Evolutionary conservation across 2,113 vertebrate species (phyloP).

Genomic region (Oxygymnocypris stewartii): DNA sequence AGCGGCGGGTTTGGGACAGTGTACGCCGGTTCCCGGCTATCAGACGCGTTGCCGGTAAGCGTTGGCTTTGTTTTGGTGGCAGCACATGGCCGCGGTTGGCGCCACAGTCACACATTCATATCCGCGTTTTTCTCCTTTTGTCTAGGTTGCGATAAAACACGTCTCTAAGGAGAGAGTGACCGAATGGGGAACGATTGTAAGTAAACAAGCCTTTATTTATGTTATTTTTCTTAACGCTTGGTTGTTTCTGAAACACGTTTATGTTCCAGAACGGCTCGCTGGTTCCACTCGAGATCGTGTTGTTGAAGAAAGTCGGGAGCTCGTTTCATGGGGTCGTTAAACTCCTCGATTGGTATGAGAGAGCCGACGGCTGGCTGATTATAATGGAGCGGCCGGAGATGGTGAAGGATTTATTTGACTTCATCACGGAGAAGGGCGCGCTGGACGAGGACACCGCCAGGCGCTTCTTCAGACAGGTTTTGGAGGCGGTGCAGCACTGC

Average conservation of each 20-base stretch:
- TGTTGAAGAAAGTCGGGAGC: conserved; percentile 92
- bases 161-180: conserved; percentile 92
- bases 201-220: conserved; percentile 59
- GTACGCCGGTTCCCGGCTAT: conserved; percentile 87
- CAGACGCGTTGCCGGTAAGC: conserved; percentile 91
- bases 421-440: conserved; percentile 95
- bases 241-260: not conserved
- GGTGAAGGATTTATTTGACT: conserved; percentile 96
- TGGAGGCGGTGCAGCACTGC: conserved; percentile 95
- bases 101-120: conserved; percentile 19
- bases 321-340: conserved; percentile 92
- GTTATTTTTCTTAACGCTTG: not conserved
- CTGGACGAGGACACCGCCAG: conserved; percentile 90
- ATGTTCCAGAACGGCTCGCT: conserved; percentile 79
- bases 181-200: conserved; percentile 92
- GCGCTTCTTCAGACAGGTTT: conserved; percentile 91
- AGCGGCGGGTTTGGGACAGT: conserved; percentile 95
- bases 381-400: conserved; percentile 94
- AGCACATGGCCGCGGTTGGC: conserved; percentile 51
- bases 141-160: conserved; percentile 92
- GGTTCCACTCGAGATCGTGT: conserved; percentile 92
- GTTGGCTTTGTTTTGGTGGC: conserved; percentile 46
- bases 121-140: not conserved
- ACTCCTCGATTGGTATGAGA: conserved; percentile 94
- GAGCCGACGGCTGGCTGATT: conserved; percentile 92